Conservation (phyloP, 2,888 invertebrate species). For the Rhopalosiphum nymphaeae region DNA sequence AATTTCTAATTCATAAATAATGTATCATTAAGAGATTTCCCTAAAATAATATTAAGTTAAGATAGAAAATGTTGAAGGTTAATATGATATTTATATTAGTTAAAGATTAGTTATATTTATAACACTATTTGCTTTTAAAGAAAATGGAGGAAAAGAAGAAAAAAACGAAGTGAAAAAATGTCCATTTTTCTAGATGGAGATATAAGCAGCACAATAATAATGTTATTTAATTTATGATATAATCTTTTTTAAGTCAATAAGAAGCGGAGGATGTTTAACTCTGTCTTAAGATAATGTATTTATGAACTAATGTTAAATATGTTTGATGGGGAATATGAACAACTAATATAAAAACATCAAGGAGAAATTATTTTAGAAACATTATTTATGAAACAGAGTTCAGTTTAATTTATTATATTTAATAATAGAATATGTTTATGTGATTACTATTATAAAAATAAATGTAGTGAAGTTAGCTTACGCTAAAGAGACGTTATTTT, state of each 20-base stretch:
- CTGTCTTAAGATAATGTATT: slow-evolving; percentile 69
- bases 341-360: slow-evolving; percentile 56
- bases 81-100: neutral
- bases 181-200: too few relatives aligned
- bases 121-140: slow-evolving; percentile 26
- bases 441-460: neutral
- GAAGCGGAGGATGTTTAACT: slow-evolving; percentile 16
- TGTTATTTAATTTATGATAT: too few relatives aligned
- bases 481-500: neutral
- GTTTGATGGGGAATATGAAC: slow-evolving; percentile 57
- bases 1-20: neutral
- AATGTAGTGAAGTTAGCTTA: neutral
- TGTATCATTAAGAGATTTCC: neutral
- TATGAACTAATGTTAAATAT: neutral
- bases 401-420: neutral
- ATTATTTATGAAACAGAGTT: neutral
- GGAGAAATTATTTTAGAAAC: slow-evolving; percentile 31
- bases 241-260: neutral
- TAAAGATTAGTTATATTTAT: too few relatives aligned
- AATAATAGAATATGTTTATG: neutral
- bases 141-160: slow-evolving; percentile 64
- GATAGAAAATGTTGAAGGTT: neutral
- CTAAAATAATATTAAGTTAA: neutral
- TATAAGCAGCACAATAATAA: too few relatives aligned
- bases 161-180: slow-evolving; percentile 63